A percentile compares a stretch with the other conserved stretches of the same genome.
Evolutionary conservation across 2,113 vertebrate species (phyloP).

Genomic region (Tympanuchus pallidicinctus): DNA sequence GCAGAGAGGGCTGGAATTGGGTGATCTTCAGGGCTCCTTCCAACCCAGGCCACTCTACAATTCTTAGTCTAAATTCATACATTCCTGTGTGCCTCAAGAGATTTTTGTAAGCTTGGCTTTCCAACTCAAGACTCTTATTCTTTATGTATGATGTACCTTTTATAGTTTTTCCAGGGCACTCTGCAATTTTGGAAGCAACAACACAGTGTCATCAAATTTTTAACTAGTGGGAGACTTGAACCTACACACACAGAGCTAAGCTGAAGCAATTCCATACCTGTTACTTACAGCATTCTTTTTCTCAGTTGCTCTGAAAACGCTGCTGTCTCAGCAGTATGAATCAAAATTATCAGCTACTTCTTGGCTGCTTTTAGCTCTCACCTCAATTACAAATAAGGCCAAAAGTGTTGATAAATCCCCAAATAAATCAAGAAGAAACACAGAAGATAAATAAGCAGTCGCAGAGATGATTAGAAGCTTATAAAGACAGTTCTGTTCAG

Average conservation of each 20-base stretch:
- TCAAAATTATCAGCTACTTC: background rate
- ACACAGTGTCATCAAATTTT: background rate
- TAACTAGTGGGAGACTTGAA: background rate
- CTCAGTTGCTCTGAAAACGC: background rate
- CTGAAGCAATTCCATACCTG: background rate
- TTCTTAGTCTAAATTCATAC: background rate
- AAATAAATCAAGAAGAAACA: background rate
- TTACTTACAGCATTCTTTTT: background rate
- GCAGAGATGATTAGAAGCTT: background rate
- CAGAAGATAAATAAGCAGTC: background rate
- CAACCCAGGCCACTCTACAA: background rate
- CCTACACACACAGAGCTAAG: background rate
- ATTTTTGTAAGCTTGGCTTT: background rate
- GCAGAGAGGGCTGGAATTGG: background rate
- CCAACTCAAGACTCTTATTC: slow-evolving; percentile 6
- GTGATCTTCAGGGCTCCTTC: background rate
- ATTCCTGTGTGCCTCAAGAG: background rate
- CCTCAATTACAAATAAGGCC: background rate
- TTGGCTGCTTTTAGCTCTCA: background rate
- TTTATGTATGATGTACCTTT: background rate
- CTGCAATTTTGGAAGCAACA: background rate
- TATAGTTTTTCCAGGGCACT: slow-evolving; percentile 13
- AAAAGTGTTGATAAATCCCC: background rate
- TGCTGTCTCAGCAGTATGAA: background rate
- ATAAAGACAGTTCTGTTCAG: background rate